Conservation (phyloP, 2,797 vertebrate species). For the Cuculus canorus region DNA sequence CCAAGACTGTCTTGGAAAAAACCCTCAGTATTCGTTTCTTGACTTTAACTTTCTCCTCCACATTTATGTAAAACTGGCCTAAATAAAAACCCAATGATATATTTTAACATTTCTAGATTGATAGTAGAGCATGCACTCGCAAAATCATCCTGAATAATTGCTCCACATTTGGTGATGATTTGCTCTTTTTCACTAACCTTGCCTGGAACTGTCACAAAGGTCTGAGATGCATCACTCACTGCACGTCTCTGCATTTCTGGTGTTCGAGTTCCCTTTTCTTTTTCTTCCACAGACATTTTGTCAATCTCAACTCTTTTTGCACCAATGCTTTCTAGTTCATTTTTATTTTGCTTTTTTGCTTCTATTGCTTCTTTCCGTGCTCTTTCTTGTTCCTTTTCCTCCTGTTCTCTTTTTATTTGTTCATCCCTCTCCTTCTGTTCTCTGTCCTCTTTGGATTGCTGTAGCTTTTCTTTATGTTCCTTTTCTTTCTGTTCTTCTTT, state of each 20-base stretch:
- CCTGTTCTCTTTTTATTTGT: slow-evolving; percentile 49
- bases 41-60: background rate
- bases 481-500: slow-evolving; percentile 68
- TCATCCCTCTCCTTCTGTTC: slow-evolving; percentile 67
- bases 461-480: slow-evolving; percentile 55
- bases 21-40: background rate
- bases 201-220: slow-evolving; percentile 22
- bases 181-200: slow-evolving; percentile 70
- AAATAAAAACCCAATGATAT: background rate
- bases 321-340: slow-evolving; percentile 65
- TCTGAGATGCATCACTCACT: slow-evolving; percentile 26
- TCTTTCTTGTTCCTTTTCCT: slow-evolving; percentile 68
- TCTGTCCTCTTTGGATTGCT: slow-evolving; percentile 61
- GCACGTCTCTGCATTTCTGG: slow-evolving; percentile 65
- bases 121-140: background rate
- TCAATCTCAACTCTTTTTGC: slow-evolving; percentile 65
- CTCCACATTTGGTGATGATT: background rate
- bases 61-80: background rate
- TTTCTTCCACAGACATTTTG: slow-evolving; percentile 51
- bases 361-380: slow-evolving; percentile 65
- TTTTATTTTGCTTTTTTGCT: slow-evolving; percentile 69
- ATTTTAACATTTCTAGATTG: background rate
- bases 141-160: background rate
- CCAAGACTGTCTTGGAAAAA: background rate
- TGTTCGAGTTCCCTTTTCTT: slow-evolving; percentile 61